Percentiles rank a stretch among this genome's conserved stretches.
Evolutionary conservation across 2,888 invertebrate species (phyloP).

Genomic region (Agrenia bidenticulata): DNA sequence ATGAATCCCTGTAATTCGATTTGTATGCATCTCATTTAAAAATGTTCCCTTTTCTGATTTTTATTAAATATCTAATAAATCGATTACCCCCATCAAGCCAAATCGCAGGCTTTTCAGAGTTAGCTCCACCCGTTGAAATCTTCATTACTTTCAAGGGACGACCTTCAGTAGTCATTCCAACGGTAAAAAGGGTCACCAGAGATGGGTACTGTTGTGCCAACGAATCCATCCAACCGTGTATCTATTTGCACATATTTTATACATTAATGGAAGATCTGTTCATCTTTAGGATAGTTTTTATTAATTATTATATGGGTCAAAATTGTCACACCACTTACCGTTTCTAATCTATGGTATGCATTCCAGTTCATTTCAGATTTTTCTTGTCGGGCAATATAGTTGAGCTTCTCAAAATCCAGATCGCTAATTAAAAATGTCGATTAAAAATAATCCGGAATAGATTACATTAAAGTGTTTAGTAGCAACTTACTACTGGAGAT

Average conservation of each 20-base stretch:
- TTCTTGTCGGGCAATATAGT: slow-evolving; percentile 28
- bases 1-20: slow-evolving; percentile 66
- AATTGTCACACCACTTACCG: slow-evolving; percentile 23
- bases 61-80: slow-evolving; percentile 5
- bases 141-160: slow-evolving; percentile 61
- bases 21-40: not conserved
- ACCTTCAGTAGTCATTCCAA: slow-evolving; percentile 73
- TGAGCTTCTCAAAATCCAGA: slow-evolving; percentile 38
- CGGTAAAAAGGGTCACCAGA: slow-evolving; percentile 67
- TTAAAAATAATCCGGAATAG: not conserved
- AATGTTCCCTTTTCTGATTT: too few relatives aligned
- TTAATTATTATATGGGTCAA: not conserved
- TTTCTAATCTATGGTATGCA: slow-evolving; percentile 47
- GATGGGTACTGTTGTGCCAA: slow-evolving; percentile 67
- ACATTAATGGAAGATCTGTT: not conserved
- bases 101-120: slow-evolving; percentile 60
- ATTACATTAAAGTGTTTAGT: too few relatives aligned
- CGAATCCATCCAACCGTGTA: slow-evolving; percentile 61
- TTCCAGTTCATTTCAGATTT: slow-evolving; percentile 44
- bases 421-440: slow-evolving; percentile 24
- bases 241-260: slow-evolving; percentile 25
- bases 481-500: slow-evolving; percentile 42
- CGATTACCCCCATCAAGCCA: slow-evolving; percentile 62
- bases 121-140: slow-evolving; percentile 54
- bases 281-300: not conserved